Evolutionary conservation across 2,797 vertebrate genomes (phyloP).

Genomic region (Gymnopithys bicolor): DNA sequence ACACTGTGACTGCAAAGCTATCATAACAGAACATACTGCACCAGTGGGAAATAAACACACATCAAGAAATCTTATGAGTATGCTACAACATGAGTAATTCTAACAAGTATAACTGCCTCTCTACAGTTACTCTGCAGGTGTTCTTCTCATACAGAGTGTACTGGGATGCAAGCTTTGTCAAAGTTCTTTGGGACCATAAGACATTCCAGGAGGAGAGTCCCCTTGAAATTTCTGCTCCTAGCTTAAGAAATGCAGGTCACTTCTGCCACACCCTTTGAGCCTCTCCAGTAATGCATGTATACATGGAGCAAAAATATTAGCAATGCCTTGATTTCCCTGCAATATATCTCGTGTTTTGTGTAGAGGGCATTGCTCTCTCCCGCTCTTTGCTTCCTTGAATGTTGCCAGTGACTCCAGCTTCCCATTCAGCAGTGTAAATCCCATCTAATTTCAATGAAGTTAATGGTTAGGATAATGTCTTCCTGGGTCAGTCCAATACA

Average conservation of each 20-base stretch:
- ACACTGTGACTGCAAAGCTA: conserved; percentile 32
- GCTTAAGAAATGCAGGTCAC: not conserved
- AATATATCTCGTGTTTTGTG: not conserved
- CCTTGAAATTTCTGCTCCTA: not conserved
- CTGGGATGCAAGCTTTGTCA: not conserved
- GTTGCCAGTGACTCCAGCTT: not conserved
- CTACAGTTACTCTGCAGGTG: not conserved
- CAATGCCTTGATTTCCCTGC: not conserved
- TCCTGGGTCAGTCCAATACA: not conserved
- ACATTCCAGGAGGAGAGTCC: accelerated
- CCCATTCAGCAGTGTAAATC: not conserved
- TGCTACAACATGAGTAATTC: conserved; percentile 53
- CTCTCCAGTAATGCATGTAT: not conserved
- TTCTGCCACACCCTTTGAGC: not conserved
- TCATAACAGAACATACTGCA: conserved; percentile 17
- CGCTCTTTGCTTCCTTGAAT: not conserved
- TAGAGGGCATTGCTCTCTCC: not conserved
- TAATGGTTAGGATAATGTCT: not conserved
- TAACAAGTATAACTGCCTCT: conserved; percentile 37
- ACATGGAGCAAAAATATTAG: not conserved
- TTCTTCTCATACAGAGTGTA: not conserved
- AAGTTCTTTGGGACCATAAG: not conserved
- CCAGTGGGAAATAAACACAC: conserved; percentile 67
- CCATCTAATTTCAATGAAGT: not conserved
- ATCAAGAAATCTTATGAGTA: conserved; percentile 60